Evolutionary conservation across 2,888 invertebrate genomes (phyloP).

Genomic region (Microctonus brassicae): DNA sequence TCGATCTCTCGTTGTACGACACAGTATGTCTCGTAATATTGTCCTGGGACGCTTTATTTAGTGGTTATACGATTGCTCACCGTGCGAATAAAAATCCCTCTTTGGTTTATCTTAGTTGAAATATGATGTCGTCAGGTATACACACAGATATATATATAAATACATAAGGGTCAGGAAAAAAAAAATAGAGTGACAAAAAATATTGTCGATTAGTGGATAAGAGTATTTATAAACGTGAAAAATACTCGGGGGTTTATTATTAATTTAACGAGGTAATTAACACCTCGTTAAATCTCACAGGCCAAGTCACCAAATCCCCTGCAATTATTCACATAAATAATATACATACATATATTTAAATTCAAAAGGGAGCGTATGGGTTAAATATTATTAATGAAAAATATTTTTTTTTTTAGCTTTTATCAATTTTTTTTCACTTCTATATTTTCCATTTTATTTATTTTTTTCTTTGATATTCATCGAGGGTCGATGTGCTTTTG

Average conservation of each 20-base stretch:
- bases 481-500: no score
- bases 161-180: neutral
- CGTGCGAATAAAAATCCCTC: neutral
- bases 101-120: constrained; percentile 9
- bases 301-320: constrained; percentile 8
- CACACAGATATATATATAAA: no score
- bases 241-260: constrained; percentile 6
- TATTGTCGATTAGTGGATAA: neutral
- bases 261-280: constrained; percentile 31
- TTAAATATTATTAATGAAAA: no score
- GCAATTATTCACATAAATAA: constrained; percentile 8
- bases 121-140: neutral
- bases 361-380: no score
- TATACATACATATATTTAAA: no score
- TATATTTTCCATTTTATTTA: no score
- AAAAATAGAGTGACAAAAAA: neutral
- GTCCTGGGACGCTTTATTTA: constrained; percentile 3
- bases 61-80: constrained; percentile 23
- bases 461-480: no score
- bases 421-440: no score
- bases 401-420: no score
- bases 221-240: neutral
- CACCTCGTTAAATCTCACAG: constrained; percentile 14
- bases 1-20: constrained; percentile 26
- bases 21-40: constrained; percentile 31